Conservation (phyloP, 1,140 invertebrate species). For the Leptinotarsa defecta region DNA sequence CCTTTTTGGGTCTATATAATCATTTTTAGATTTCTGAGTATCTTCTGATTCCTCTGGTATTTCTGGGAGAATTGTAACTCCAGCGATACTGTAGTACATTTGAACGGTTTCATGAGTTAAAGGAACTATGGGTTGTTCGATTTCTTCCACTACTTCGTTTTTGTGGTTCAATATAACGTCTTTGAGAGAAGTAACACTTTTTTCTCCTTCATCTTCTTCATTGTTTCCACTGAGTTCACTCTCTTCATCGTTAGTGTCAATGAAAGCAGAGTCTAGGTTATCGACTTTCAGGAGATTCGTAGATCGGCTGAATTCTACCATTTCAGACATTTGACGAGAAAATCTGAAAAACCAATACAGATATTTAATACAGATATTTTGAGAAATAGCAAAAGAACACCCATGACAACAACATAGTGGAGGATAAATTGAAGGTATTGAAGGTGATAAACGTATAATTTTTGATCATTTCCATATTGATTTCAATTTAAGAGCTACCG, state of each 20-base stretch:
- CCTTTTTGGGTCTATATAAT: conserved; percentile 41
- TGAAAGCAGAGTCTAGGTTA: conserved; percentile 8
- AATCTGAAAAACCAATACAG: conserved; percentile 25
- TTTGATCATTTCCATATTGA: too few relatives aligned
- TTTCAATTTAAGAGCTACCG: too few relatives aligned
- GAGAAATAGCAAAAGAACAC: too few relatives aligned
- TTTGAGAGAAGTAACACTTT: neutral
- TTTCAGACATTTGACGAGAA: conserved; percentile 38
- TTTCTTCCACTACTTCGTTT: conserved; percentile 11
- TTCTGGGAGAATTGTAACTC: conserved; percentile 42
- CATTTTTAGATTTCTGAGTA: conserved; percentile 32
- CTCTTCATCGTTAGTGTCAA: conserved; percentile 19
- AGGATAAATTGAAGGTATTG: too few relatives aligned
- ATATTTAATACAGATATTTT: too few relatives aligned
- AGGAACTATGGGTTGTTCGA: neutral
- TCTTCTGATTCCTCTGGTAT: conserved; percentile 47
- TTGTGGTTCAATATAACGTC: neutral
- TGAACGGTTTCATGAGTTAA: conserved; percentile 35
- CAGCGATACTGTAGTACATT: conserved; percentile 38
- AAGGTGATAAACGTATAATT: too few relatives aligned
- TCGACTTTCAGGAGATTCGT: neutral
- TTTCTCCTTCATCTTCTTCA: conserved; percentile 17
- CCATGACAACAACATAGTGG: too few relatives aligned
- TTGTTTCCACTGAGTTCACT: conserved; percentile 9
- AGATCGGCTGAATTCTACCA: conserved; percentile 27